Percentiles rank a stretch among this genome's conserved stretches.
phyloP scores from a whole-genome alignment of 1,140 invertebrate species.

The Apis laboriosa region DNA sequence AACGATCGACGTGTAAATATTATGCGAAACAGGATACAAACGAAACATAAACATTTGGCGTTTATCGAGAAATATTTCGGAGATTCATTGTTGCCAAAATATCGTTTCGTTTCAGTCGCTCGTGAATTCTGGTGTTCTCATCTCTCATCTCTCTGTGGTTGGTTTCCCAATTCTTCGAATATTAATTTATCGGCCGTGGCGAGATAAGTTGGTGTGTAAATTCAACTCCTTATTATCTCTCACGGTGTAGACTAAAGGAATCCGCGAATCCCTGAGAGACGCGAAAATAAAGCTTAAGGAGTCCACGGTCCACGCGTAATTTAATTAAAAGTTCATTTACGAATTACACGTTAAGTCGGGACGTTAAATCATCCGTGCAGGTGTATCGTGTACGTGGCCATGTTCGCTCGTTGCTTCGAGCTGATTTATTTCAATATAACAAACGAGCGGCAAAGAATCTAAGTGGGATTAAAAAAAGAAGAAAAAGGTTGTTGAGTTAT shows the following conservation, averaged over 20 bases:
- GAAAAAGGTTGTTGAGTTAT: not conserved
- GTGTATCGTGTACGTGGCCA: constrained; percentile 17
- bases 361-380: constrained; percentile 28
- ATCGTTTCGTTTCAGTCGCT: too few species aligned
- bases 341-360: constrained; percentile 22
- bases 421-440: constrained; percentile 21
- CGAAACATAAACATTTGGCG: too few species aligned
- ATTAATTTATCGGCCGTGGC: not conserved
- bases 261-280: constrained; percentile 15
- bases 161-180: not conserved
- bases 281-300: constrained; percentile 28
- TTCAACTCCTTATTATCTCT: not conserved
- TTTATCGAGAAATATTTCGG: too few species aligned
- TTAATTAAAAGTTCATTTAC: constrained; percentile 38
- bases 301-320: constrained; percentile 11
- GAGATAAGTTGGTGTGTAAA: not conserved
- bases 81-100: too few species aligned
- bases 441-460: constrained; percentile 14
- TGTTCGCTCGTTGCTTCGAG: constrained; percentile 3
- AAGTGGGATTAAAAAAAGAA: constrained; percentile 1
- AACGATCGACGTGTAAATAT: too few species aligned
- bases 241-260: not conserved
- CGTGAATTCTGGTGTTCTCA: too few species aligned
- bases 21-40: too few species aligned
- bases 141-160: too few species aligned